phyloP scores from a whole-genome alignment of 2,113 vertebrate species.

The Phoxinus phoxinus region DNA sequence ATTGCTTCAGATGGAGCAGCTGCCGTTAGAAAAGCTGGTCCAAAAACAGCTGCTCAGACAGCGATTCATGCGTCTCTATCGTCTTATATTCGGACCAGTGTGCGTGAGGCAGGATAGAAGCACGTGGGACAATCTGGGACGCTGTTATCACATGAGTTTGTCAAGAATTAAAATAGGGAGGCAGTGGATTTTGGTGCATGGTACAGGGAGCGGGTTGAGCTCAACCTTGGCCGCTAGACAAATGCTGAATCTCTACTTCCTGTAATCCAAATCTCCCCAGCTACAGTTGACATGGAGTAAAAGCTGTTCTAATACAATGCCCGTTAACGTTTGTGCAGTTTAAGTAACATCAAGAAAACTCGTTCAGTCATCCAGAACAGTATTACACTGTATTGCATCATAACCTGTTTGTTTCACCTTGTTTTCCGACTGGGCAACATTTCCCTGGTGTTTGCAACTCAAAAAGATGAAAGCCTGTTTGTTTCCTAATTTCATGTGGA shows the following conservation, averaged over 20 bases:
- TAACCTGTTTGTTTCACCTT: slow-evolving; percentile 59
- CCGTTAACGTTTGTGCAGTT: slow-evolving; percentile 59
- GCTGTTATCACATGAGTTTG: background rate
- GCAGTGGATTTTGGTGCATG: background rate
- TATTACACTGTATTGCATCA: slow-evolving; percentile 56
- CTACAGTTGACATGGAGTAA: slow-evolving; percentile 62
- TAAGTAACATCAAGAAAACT: slow-evolving; percentile 57
- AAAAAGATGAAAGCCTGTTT: slow-evolving; percentile 16
- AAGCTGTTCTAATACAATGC: slow-evolving; percentile 48
- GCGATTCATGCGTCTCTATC: slow-evolving; percentile 2
- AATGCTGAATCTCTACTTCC: slow-evolving; percentile 17
- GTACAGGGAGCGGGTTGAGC: background rate
- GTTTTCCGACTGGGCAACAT: slow-evolving; percentile 62
- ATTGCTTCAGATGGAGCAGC: slow-evolving; percentile 61
- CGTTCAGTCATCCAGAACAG: slow-evolving; percentile 58
- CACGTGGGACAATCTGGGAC: background rate
- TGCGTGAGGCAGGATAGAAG: slow-evolving; percentile 6
- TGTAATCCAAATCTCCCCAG: slow-evolving; percentile 76
- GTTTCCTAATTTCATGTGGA: background rate
- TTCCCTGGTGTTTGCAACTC: slow-evolving; percentile 63
- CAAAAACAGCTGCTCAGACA: slow-evolving; percentile 59
- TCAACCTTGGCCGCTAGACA: background rate
- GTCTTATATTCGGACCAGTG: slow-evolving; percentile 32
- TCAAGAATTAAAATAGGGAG: background rate
- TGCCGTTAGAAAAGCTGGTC: slow-evolving; percentile 53